Conservation (phyloP, 2,888 invertebrate species). For the Elegia similella region DNA sequence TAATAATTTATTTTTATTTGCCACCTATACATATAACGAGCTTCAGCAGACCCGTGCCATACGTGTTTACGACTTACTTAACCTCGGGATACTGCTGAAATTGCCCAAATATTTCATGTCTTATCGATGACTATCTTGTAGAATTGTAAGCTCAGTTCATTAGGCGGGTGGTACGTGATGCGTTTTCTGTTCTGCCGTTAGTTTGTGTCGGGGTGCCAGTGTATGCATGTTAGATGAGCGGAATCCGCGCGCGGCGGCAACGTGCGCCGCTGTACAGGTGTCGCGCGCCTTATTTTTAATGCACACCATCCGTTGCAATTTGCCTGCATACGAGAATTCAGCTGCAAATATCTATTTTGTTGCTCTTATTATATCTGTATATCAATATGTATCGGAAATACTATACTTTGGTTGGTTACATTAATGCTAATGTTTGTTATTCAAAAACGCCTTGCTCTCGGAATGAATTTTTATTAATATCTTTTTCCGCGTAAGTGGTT, state of each 20-base stretch:
- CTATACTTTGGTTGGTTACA: too few relatives aligned
- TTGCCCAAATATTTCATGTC: too few relatives aligned
- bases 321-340: slow-evolving; percentile 22
- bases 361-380: background rate
- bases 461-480: too few relatives aligned
- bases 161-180: background rate
- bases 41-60: background rate
- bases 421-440: too few relatives aligned
- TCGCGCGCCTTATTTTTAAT: slow-evolving; percentile 57
- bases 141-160: too few relatives aligned
- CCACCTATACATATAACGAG: too few relatives aligned
- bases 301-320: slow-evolving; percentile 47
- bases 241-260: slow-evolving; percentile 23
- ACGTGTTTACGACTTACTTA: background rate
- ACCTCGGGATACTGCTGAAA: too few relatives aligned
- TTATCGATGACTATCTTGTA: too few relatives aligned
- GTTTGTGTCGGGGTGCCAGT: slow-evolving; percentile 33
- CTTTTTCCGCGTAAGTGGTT: too few relatives aligned
- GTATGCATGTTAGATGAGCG: slow-evolving; percentile 67
- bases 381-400: too few relatives aligned
- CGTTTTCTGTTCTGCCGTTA: background rate
- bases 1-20: too few relatives aligned
- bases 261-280: slow-evolving; percentile 48
- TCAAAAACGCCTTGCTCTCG: too few relatives aligned
- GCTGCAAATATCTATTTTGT: background rate